Evolutionary conservation across 2,888 invertebrate species (phyloP).

Genomic region (Dicranocentrus wangi): DNA sequence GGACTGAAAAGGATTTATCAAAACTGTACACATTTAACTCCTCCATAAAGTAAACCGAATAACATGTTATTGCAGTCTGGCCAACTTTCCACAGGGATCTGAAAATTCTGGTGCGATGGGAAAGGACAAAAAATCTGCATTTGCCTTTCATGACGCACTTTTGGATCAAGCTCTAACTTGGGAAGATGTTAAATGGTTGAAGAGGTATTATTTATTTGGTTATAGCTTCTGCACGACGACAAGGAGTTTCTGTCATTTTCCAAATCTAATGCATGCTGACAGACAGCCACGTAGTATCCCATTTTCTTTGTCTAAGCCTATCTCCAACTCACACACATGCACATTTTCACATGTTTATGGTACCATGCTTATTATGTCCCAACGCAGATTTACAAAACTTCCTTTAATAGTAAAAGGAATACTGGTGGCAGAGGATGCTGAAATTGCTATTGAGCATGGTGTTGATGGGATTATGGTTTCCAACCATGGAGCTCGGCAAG

Average conservation of each 20-base stretch:
- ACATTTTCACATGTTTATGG: no score
- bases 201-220: slow-evolving; percentile 78
- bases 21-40: no score
- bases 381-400: slow-evolving; percentile 81
- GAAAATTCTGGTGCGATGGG: slow-evolving; percentile 76
- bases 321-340: no score
- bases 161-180: slow-evolving; percentile 89
- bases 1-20: no score
- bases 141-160: slow-evolving; percentile 84
- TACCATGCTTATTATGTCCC: no score
- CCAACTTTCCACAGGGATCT: slow-evolving; percentile 82
- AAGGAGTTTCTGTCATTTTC: no score
- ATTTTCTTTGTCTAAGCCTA: no score
- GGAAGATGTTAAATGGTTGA: slow-evolving; percentile 91
- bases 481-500: slow-evolving; percentile 93
- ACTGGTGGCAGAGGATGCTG: slow-evolving; percentile 89
- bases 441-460: slow-evolving; percentile 83
- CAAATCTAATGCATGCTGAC: no score
- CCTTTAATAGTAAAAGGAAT: slow-evolving; percentile 92
- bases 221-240: no score
- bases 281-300: no score
- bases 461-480: slow-evolving; percentile 90
- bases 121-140: slow-evolving; percentile 80
- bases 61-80: slow-evolving; percentile 78
- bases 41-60: neutral